Evolutionary conservation across 2,888 invertebrate genomes (phyloP).

Genomic region (Tipula unca): DNA sequence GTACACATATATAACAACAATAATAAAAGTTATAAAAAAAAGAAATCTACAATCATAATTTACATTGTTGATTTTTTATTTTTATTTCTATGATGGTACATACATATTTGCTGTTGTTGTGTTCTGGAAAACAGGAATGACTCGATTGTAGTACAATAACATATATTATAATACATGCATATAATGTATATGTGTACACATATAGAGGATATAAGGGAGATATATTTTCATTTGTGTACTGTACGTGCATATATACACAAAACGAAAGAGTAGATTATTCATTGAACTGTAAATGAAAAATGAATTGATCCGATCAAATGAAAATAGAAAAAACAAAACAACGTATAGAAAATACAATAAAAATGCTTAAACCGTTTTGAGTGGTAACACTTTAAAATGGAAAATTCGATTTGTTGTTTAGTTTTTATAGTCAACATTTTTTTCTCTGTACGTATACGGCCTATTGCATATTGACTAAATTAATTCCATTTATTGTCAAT

Average conservation of each 20-base stretch:
- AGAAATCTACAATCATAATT: background rate
- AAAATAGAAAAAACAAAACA: background rate
- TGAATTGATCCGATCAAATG: conserved; percentile 31
- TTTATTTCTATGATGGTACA: background rate
- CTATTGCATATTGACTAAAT: background rate
- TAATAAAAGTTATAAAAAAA: background rate
- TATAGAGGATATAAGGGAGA: background rate
- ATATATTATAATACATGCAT: background rate
- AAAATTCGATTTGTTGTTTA: background rate
- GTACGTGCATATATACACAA: background rate
- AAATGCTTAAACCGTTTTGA: background rate
- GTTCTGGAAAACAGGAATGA: background rate
- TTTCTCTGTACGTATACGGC: background rate
- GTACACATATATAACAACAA: background rate
- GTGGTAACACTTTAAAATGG: background rate
- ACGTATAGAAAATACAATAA: background rate
- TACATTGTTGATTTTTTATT: background rate
- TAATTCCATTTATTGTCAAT: background rate
- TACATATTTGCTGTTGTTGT: background rate
- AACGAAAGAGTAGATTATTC: conserved; percentile 25
- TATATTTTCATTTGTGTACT: background rate
- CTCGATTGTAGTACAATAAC: background rate
- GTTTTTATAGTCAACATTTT: background rate
- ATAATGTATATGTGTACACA: too few species aligned
- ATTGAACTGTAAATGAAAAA: conserved; percentile 39